These are phyloP conservation scores for Agriopis marginaria DNA, from an alignment of 2,888 invertebrate genomes.

Conservation along the genomic window DNA sequence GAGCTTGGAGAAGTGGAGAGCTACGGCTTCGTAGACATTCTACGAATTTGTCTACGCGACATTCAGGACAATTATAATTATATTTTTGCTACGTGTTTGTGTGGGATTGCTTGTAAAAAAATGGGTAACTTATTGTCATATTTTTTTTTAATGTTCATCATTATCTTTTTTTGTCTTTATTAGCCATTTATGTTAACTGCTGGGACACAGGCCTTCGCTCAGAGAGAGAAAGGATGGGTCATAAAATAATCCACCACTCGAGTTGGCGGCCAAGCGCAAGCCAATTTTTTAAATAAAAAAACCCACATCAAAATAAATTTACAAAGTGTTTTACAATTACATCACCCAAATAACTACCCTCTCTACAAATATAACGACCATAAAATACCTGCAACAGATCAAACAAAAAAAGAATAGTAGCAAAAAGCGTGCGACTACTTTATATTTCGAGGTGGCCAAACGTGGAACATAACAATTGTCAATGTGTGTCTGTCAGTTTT, in stretches of 20 bases:
- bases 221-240: too few species aligned
- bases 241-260: too few species aligned
- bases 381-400: constrained; percentile 16
- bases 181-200: too few species aligned
- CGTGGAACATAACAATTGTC: background rate
- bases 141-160: too few species aligned
- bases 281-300: too few species aligned
- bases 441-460: background rate
- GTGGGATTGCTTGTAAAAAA: too few species aligned
- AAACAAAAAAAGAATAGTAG: constrained; percentile 3
- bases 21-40: background rate
- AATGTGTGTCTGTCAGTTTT: background rate
- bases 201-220: too few species aligned
- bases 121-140: too few species aligned
- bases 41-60: background rate
- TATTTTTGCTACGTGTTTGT: too few species aligned
- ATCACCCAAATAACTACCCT: background rate
- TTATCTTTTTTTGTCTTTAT: too few species aligned
- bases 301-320: background rate
- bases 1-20: background rate
- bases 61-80: background rate
- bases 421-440: background rate
- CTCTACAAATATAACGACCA: constrained; percentile 3
- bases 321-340: background rate
- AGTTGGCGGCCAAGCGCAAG: too few species aligned